Base-by-base conservation (phyloP, 2,113 vertebrate genomes). In the Coptodon bakossiorum region DNA sequence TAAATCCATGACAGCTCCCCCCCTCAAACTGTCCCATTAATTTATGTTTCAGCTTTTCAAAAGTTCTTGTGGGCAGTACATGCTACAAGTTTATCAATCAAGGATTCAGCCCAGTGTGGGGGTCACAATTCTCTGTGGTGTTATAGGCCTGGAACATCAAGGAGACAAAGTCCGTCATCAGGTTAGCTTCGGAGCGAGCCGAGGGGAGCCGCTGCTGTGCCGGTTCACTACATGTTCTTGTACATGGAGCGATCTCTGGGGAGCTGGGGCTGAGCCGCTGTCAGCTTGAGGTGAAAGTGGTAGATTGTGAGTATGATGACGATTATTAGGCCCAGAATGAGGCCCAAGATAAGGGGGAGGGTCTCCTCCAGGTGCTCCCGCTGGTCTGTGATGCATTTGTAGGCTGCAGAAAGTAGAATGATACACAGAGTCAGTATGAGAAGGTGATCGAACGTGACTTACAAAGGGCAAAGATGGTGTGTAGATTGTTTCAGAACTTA, bases 261-360 rank as follows among this genome's bases (percentile, higher is more conserved):
- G 52, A 99, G 97, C 88, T 98, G 98, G 16, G 96, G 97, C 93
- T 98, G 97, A 71, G 45, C 96, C 9, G 97, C 97, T 1, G 97
- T 99, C 96, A 99, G 96, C 95, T 99, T 99, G 91, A 98, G 98
- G 93, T 99, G 98, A 91, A 99, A 93, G 84, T 99, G 99, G 96
- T 99, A 99, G 85, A 99, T 89, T 0, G 96, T 96, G 27, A 99
- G 91, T 0, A 97, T 98, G 92, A 99, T 96, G 88, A 99, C 96
- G 2, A 99, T 98, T 73, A 98, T 94, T 7, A 99, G 91, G 27
- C 97, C 98, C 94, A 99, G 91, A 45, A 98, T 98, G 88, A 99
- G 91, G 19, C 98, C 98, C 95, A 99, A 90, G 81, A 99, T 96
- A 82, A 99, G 92, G n/a, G 99, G 99, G 84, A 99, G 95, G 5